Conservation (phyloP, 2,113 vertebrate species). For the Illadopsis cleaveri region DNA sequence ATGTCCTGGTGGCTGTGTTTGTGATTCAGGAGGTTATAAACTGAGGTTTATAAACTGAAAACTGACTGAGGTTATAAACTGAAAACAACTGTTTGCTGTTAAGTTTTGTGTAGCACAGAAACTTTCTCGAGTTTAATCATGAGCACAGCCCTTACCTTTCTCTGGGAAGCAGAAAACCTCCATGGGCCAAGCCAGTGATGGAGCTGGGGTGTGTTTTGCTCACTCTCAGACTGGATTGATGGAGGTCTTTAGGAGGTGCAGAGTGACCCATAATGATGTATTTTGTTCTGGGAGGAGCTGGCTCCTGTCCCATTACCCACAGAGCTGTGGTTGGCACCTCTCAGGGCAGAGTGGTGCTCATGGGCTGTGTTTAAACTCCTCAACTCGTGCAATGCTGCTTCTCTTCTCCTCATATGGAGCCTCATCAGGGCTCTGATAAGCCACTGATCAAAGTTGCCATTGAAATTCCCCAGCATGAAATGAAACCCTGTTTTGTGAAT, state of each 20-base stretch:
- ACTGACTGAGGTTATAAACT: not conserved
- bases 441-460: conserved; percentile 10
- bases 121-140: not conserved
- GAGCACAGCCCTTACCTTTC: not conserved
- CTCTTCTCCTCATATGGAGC: not conserved
- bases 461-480: conserved; percentile 17
- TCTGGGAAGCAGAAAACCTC: not conserved
- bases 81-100: not conserved
- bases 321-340: not conserved
- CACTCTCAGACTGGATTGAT: not conserved
- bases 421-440: not conserved
- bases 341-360: not conserved
- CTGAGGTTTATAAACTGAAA: not conserved
- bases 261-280: not conserved
- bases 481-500: not conserved
- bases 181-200: not conserved
- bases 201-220: not conserved
- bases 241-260: not conserved
- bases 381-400: not conserved
- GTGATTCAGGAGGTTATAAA: not conserved
- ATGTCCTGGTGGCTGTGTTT: not conserved
- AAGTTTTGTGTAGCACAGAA: not conserved
- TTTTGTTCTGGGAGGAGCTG: not conserved
- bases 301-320: not conserved
- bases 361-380: not conserved